These are phyloP conservation scores for Coreoperca whiteheadi DNA, from an alignment of 2,113 vertebrate species.

Conservation along the genomic window DNA sequence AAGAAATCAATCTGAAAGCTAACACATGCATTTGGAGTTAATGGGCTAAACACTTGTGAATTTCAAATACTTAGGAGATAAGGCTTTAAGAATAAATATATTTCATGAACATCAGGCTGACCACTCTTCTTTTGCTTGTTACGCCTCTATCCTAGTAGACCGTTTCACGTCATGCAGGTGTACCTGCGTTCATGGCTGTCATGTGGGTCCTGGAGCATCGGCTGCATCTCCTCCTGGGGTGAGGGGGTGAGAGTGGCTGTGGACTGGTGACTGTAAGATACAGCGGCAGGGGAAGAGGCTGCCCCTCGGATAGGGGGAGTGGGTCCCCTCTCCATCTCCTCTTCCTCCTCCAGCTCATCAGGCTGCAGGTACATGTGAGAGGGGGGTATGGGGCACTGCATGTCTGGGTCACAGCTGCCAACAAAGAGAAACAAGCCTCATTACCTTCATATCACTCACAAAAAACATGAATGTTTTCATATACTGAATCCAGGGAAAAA, in stretches of 20 bases:
- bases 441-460: slow-evolving; percentile 65
- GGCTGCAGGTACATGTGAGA: slow-evolving; percentile 98
- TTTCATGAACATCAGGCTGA: neutral
- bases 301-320: slow-evolving; percentile 95
- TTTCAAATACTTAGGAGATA: slow-evolving; percentile 5
- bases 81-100: slow-evolving; percentile 14
- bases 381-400: slow-evolving; percentile 92
- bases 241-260: slow-evolving; percentile 98
- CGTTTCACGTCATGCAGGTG: neutral
- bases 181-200: slow-evolving; percentile 94
- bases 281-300: slow-evolving; percentile 96
- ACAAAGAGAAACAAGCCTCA: slow-evolving; percentile 57
- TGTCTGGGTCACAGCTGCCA: slow-evolving; percentile 93
- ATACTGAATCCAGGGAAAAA: slow-evolving; percentile 52
- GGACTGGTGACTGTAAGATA: slow-evolving; percentile 98
- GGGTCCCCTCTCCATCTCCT: slow-evolving; percentile 93
- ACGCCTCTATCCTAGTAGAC: neutral
- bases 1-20: slow-evolving; percentile 53
- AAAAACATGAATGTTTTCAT: slow-evolving; percentile 47
- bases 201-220: slow-evolving; percentile 93
- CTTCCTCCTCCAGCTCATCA: slow-evolving; percentile 92
- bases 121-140: slow-evolving; percentile 4
- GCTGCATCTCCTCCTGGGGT: slow-evolving; percentile 96
- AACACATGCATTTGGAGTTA: slow-evolving; percentile 47
- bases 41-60: slow-evolving; percentile 45